Evolutionary conservation across 2,888 invertebrate genomes (phyloP), one percentile per base, ranked within the genome.

Genomic region (Pollenia amentaria): DNA sequence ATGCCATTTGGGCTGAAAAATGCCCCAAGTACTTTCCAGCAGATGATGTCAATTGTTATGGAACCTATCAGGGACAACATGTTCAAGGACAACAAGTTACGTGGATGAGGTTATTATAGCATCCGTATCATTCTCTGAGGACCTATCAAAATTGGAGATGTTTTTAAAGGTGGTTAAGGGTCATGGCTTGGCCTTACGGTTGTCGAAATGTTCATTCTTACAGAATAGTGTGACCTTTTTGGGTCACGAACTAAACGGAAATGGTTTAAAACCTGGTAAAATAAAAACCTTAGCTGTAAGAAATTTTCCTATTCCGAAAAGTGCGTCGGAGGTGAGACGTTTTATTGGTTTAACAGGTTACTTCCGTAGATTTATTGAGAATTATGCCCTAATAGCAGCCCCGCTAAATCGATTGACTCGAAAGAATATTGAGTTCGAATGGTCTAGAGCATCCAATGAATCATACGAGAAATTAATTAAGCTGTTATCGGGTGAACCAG

Each of bases 1-100:
- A 83, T 86, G 78, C 78, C 72, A 29, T 83, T 77, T 42, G 80
- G 86, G 55, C 48, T 86, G 2, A 73, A 69, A 40, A 86, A 86
- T 81, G 92, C 93, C 0, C 92, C 92, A 6, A 88, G 91, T 0
- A 90, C 91, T 0, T 93, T 92, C 76, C 92, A 93, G 70, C 85
- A 90, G 44, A 88, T 91, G 80, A 81, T 88, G 85, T 18, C 69
- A 12, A 11, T 64, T 1, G 4, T 88, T 9, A 7, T 84, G 10
- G 67, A 70, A 9, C 84, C 69, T 44, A 10, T 88, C 1, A 83
- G 51, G 2, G 69, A n/a, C n/a, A 60, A 0, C 80, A 87, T 2
- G 72, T 87, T 3, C n/a, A n/a, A n/a, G n/a, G n/a, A n/a, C n/a
- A n/a, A 51, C 82, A 0, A 87, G 79, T 55, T 70, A 70, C 16